These are phyloP conservation scores for Todiramphus chloris DNA, from an alignment of 2,113 vertebrate species.

Conservation along the genomic window DNA sequence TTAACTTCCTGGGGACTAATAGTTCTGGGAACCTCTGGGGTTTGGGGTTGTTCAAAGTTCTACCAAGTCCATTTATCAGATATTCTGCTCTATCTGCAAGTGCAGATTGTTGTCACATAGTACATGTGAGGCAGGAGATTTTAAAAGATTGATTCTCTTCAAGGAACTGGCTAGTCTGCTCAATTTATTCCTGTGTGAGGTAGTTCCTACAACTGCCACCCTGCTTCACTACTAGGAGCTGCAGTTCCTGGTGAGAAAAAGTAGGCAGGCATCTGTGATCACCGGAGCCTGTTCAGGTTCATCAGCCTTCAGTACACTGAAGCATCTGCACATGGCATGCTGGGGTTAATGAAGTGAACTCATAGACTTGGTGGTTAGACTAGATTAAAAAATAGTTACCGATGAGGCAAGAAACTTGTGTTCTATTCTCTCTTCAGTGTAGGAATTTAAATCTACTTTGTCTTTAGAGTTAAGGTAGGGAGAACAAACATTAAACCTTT, in stretches of 20 bases:
- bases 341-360: background rate
- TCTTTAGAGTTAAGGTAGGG: background rate
- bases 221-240: background rate
- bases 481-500: background rate
- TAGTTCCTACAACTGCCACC: background rate
- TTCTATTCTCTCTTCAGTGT: background rate
- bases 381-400: background rate
- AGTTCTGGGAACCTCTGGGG: background rate
- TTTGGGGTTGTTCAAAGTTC: background rate
- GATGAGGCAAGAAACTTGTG: background rate
- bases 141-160: background rate
- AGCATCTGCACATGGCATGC: background rate
- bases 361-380: background rate
- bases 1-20: background rate
- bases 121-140: background rate
- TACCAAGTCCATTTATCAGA: background rate
- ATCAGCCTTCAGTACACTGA: background rate
- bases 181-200: background rate
- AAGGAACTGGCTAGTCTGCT: background rate
- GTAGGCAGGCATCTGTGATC: background rate
- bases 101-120: background rate
- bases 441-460: background rate
- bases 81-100: background rate
- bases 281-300: background rate
- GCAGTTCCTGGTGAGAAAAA: background rate